A percentile compares a stretch with the other conserved stretches of the same genome.
Evolutionary conservation across 2,888 invertebrate species (phyloP).

Genomic region (Neuroscelio doddi): DNA sequence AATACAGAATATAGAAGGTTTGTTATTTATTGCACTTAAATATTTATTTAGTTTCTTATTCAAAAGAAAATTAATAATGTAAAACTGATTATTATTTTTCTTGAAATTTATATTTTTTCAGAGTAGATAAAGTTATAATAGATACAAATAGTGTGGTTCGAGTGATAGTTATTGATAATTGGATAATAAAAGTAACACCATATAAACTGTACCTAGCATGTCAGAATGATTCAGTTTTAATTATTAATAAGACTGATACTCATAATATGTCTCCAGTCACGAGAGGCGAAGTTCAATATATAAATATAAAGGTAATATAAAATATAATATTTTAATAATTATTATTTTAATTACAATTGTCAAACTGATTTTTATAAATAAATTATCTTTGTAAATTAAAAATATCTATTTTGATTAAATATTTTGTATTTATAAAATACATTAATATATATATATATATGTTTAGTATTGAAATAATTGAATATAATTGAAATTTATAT

Average conservation of each 20-base stretch:
- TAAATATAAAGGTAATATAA: slow-evolving; percentile 81
- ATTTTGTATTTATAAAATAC: no score
- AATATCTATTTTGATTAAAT: no score
- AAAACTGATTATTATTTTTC: slow-evolving; percentile 11
- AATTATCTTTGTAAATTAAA: no score
- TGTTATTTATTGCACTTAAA: not conserved
- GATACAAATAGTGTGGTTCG: slow-evolving; percentile 80
- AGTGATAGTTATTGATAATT: slow-evolving; percentile 86
- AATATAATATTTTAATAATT: no score
- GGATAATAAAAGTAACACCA: slow-evolving; percentile 88
- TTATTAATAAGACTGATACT: slow-evolving; percentile 83
- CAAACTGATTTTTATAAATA: no score
- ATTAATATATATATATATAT: no score
- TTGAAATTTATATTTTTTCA: slow-evolving; percentile 70
- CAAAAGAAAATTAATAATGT: no score
- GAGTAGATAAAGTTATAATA: slow-evolving; percentile 82
- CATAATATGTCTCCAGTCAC: slow-evolving; percentile 80
- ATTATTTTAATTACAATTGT: no score
- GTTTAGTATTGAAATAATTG: no score
- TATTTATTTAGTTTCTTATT: slow-evolving; percentile 14
- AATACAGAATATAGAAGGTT: slow-evolving; percentile 84
- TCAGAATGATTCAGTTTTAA: slow-evolving; percentile 84
- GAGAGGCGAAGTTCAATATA: slow-evolving; percentile 84
- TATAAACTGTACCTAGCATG: slow-evolving; percentile 83
- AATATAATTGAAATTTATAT: no score